phyloP scores from a whole-genome alignment of 2,888 invertebrate genomes.

The Diadegma fenestrale region DNA sequence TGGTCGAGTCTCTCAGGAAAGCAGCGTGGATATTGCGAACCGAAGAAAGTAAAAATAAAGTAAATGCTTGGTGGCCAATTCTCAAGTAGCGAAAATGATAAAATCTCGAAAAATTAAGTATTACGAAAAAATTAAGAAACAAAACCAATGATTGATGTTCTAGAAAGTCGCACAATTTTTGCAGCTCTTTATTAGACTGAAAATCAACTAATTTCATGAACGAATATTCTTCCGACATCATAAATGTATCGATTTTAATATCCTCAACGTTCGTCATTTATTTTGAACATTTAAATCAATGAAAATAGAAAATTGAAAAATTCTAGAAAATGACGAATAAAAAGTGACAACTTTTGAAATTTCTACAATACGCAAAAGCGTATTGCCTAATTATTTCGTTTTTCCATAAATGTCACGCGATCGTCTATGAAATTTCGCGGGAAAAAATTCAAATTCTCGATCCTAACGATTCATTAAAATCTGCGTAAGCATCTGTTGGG shows the following conservation, averaged over 20 bases:
- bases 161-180: slow-evolving; percentile 80
- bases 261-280: slow-evolving; percentile 44
- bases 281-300: slow-evolving; percentile 13
- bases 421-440: slow-evolving; percentile 23
- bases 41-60: slow-evolving; percentile 58
- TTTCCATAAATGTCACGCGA: slow-evolving; percentile 8
- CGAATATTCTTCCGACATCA: slow-evolving; percentile 60
- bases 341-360: slow-evolving; percentile 14
- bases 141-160: slow-evolving; percentile 76
- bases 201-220: slow-evolving; percentile 52
- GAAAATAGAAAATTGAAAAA: slow-evolving; percentile 3
- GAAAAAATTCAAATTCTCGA: slow-evolving; percentile 31
- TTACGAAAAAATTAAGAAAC: slow-evolving; percentile 54
- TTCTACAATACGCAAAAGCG: slow-evolving; percentile 10
- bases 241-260: slow-evolving; percentile 64
- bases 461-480: slow-evolving; percentile 14
- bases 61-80: slow-evolving; percentile 63
- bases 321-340: background rate
- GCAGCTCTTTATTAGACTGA: slow-evolving; percentile 77
- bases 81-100: slow-evolving; percentile 50
- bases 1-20: slow-evolving; percentile 77
- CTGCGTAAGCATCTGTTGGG: background rate
- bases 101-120: slow-evolving; percentile 6
- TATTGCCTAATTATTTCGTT: slow-evolving; percentile 20
- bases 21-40: slow-evolving; percentile 52